Evolutionary conservation across 2,888 invertebrate genomes (phyloP), one percentile per base, ranked within the genome.

Genomic region (Spodoptera picta): DNA sequence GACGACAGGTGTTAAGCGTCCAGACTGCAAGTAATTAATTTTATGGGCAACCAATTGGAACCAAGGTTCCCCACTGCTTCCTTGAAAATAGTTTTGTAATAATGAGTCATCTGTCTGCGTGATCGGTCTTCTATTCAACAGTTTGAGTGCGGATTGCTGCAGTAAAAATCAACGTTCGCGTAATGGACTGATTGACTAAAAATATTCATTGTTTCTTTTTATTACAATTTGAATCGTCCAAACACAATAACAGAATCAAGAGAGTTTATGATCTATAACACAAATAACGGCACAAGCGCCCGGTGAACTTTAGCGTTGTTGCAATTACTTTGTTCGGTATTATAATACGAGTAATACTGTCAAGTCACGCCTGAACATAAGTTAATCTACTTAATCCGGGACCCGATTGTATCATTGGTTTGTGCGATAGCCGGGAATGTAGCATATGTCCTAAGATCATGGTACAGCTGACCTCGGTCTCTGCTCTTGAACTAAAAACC

Each of bases 401-500:
- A 46, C 27, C 56, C 57, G 48, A 57, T 60, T 36, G 41, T 69
- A 48, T 46, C 52, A 69, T 31, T 43, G 53, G n/a, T 42, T 63
- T 62, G 56, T 53, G 50, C 52, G 55, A 62, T 58, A 56, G 53
- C 43, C 60, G 63, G 73, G 75, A 77, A 75, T 80, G 73, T 68
- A 56, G 55, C 51, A 51, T 69, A 60, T 74, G 75, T 75, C 62
- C 65, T 65, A 76, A 75, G 75, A 70, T 72, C 75, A 77, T 71
- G 75, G 75, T 73, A 68, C 65, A 56, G 61, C 76, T 83, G 83
- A 82, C 88, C 86, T 87, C 87, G 84, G 75, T 68, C 65, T 81
- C 77, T 89, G 92, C 85, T 92, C 92, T 92, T 93, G 92, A 92
- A 90, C 90, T 86, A 88, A 85, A 89, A 91, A 91, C 88, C 88